Base-by-base conservation (phyloP, 2,797 vertebrate genomes). In the Sebastolobus altivelis region DNA sequence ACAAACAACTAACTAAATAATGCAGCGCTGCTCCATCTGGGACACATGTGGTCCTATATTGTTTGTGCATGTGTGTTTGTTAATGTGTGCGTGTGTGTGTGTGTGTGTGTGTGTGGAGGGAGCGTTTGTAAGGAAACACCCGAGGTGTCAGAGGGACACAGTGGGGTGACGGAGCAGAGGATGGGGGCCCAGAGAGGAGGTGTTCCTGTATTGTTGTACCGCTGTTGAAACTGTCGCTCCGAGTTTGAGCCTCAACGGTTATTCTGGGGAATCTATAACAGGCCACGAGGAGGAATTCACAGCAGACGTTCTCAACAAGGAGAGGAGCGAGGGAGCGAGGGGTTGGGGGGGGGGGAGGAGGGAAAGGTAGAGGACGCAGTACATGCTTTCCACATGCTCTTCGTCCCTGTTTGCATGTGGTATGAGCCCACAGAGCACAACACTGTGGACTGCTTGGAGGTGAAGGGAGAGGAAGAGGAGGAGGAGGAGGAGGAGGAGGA, bases 121-220 rank as follows among this genome's bases (percentile, higher is more conserved):
- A 77, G 90, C 77, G 83, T 91, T 93, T 91, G 93, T 94, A 93
- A 95, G 76, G 22, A 80, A 93, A 94, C 89, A 91, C 91, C 90
- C 71, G 80, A 92, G 91, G 91, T 90, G 92, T 93, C 88, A 82
- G 80, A 84, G 83, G 80, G 81, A 90, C 88, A 80, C 87, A 62
- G 88, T 82, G 80, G 88, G 89, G 87, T 75, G 91, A 85, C 77
- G 68, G 83, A 82, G 86, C 75, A 80, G 79, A 77, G 86, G 90
- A 73, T 65, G 87, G 87, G 89, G 87, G 90, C 83, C 77, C 67
- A 8, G 63, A 77, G 81, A 81, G 92, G 91, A 86, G 91, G 88
- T 87, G 90, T 92, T 93, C 83, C 88, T 90, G 89, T 79, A 89
- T 92, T 93, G 91, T 94, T 93, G 90, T 88, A 84, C 72, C 75